Evolutionary conservation across 2,888 invertebrate species (phyloP), one percentile per base, ranked within the genome.

Genomic region (Osmoderma eremita): DNA sequence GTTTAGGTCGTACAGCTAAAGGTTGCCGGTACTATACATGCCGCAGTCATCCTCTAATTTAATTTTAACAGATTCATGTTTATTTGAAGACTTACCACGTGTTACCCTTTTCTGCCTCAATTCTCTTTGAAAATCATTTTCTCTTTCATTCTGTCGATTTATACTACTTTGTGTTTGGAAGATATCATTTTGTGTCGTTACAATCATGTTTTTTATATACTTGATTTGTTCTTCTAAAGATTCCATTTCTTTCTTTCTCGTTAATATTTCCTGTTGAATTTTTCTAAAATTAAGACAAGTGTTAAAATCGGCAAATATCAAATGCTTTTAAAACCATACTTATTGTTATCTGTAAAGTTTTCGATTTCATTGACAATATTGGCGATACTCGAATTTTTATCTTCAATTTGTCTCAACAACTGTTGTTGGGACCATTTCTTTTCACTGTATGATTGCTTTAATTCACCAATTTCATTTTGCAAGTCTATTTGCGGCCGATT

Each of bases 151-250:
- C 42, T 81, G 76, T 3, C 79, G 77, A 10, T 76, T 72, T 2
- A 80, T 54, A 68, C 79, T 78, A 61, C 74, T 77, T 61, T 81
- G 83, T 65, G 80, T 77, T 70, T 83, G 82, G 72, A 77, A 79
- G 18, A 79, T 68, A 54, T 85, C 84, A 22, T 83, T 83, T 72
- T 81, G 77, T 5, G 80, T 80, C 0, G 85, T 85, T 61, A 83
- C 81, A 39, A 87, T 77, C 53, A 85, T 80, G 12, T 85, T 84
- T 39, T 84, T 80, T 24, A 84, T 77, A 39, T 83, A 83, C 22
- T 82, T 81, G 1, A 83, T 73, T 69, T 82, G 80, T 30, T 81
- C 77, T 68, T 83, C 81, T 0, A 82, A 71, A 2, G 77, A 72
- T 1, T 69, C 72, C 2, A 85, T 72, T n/a, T 79, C 76, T 36